Evolutionary conservation across 2,797 vertebrate genomes (phyloP).

Genomic region (Pangasius sanitwongsei): DNA sequence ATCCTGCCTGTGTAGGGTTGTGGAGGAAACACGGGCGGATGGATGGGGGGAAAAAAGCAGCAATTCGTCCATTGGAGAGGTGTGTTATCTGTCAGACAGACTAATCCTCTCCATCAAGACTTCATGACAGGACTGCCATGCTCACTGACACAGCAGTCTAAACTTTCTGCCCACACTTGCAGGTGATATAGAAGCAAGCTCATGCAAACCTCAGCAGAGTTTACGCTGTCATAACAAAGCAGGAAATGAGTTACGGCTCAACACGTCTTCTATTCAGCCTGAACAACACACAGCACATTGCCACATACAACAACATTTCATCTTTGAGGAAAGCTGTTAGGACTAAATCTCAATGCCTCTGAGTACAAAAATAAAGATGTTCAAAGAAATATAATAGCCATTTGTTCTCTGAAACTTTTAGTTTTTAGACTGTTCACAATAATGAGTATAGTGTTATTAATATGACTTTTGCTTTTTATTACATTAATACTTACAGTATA

Average conservation of each 20-base stretch:
- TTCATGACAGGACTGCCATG: conserved; percentile 48
- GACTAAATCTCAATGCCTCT: background rate
- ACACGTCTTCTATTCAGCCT: conserved; percentile 16
- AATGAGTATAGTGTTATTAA: background rate
- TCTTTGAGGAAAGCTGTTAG: background rate
- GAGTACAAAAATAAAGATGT: background rate
- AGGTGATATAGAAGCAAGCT: conserved; percentile 51
- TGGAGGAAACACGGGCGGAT: background rate
- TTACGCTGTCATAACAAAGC: conserved; percentile 57
- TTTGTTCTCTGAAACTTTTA: background rate
- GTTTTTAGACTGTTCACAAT: background rate
- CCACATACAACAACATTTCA: background rate
- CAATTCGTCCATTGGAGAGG: conserved; percentile 32
- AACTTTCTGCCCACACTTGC: conserved; percentile 63
- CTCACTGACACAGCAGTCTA: conserved; percentile 56
- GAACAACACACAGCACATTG: conserved; percentile 6
- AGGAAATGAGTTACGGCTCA: conserved; percentile 19
- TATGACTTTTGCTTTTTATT: background rate
- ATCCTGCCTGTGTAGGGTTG: background rate
- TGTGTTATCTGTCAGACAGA: conserved; percentile 57
- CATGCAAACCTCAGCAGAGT: conserved; percentile 52
- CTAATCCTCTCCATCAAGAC: conserved; percentile 61
- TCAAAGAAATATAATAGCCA: background rate
- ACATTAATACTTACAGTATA: background rate
- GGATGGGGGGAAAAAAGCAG: background rate